Base-by-base conservation (phyloP, 1,140 invertebrate species). In the Monomorium pharaonis region DNA sequence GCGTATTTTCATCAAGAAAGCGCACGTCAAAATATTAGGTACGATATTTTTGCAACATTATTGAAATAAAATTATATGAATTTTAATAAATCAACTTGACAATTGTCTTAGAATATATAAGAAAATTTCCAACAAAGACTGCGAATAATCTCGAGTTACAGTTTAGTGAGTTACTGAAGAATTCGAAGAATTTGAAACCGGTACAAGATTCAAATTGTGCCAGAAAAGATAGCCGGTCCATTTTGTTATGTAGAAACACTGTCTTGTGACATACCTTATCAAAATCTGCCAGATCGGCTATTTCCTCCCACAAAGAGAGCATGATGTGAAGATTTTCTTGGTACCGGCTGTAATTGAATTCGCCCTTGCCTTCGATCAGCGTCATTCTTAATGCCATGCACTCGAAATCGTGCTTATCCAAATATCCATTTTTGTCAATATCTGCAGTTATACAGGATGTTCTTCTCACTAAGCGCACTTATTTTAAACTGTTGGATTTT, bases 231-330 rank as follows among this genome's bases (percentile, higher is more conserved):
- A 30, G 30, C 27, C 9, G 2, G 16, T 80, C 30, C 1, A 30
- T 24, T 16, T 30, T 37, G 30, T 37, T 33, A 37, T 37, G 1
- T 51, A 51, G n/a, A 69, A 24, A 67, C 44, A 80, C 42, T 44
- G 12, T 74, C 18, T 75, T 24, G 24, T 37, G 14, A 80, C 44
- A 70, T 94, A 98, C 97, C 96, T 98, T 98, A 93, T 98, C 97
- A 93, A 98, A 98, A 95, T 98, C 97, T 18, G 97, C 97, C 84
- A 98, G 95, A 88, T 97, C 97, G 1, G 97, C 96, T 85, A 98
- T 97, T 95, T 98, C 97, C 87, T 98, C 97, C 97, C 97, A 98
- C 6, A 98, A 95, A 86, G 97, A 97, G 12, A 96, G 93, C 97
- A 98, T 98, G 51, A 98, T 96, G 91, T 98, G 97, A 91, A 97